Conservation (phyloP, 2,113 vertebrate species). For the Epinephelus fuscoguttatus region DNA sequence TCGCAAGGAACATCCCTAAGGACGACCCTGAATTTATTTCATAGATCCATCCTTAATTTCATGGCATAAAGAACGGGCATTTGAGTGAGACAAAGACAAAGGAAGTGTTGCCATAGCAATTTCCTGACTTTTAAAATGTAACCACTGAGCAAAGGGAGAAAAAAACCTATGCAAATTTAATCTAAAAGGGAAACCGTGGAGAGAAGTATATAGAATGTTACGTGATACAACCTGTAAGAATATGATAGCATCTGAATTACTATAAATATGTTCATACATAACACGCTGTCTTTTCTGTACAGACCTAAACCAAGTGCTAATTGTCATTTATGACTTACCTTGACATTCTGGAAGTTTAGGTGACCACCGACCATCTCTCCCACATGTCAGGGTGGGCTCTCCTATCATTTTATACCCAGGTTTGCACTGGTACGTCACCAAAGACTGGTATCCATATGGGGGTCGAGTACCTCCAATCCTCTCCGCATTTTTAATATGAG, state of each 20-base stretch:
- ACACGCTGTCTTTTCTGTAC: background rate
- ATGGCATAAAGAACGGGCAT: no score
- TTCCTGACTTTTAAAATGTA: background rate
- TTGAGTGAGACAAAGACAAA: no score
- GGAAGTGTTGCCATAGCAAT: no score
- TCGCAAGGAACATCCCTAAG: no score
- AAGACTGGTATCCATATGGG: background rate
- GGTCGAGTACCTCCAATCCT: background rate
- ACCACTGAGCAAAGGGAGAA: background rate
- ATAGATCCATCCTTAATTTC: no score
- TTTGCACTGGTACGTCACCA: slow-evolving; percentile 28
- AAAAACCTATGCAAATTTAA: background rate
- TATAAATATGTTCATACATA: background rate
- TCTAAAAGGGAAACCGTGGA: background rate
- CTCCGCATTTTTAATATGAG: rapidly evolving
- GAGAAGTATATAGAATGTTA: background rate
- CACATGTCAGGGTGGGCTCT: rapidly evolving
- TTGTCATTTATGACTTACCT: slow-evolving; percentile 55
- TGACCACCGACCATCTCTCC: slow-evolving; percentile 37
- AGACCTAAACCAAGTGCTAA: background rate
- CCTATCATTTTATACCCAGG: slow-evolving; percentile 21
- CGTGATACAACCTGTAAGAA: background rate
- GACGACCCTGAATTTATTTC: no score
- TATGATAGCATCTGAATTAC: background rate
- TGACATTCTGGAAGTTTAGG: slow-evolving; percentile 56